Base-by-base conservation (phyloP, 1,140 invertebrate species). In the Asobara japonica region DNA sequence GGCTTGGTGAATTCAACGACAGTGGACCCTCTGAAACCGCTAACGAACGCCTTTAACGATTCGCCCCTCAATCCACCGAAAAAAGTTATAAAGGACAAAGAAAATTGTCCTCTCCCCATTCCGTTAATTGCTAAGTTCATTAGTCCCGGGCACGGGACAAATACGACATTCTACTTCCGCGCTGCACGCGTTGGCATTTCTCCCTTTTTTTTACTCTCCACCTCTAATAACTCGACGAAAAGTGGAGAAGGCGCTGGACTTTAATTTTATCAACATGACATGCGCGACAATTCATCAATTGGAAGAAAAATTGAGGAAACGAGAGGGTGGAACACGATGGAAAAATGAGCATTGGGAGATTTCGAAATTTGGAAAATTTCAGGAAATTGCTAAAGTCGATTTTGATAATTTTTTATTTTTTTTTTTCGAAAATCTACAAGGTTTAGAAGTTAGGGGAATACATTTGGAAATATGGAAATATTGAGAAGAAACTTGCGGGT, bases 1-100 rank as follows among this genome's bases (percentile, higher is more conserved):
- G 18, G 16, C 25, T 20, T 82, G 83, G 79, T 80, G 80, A 79
- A 84, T 85, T 85, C 83, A 85, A 85, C 84, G 83, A 83, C 84
- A 82, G 79, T 82, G 41, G 41, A 45, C 41, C 41, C 41, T 45
- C 41, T 13, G n/a, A 45, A 45, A 5, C 41, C 41, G 82, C 84
- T 85, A 85, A 85, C 80, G 83, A 82, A 64, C 31, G 27, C 27
- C 27, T 31, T 64, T 45, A 45, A 45, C 41, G 41, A 45, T 45
- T 45, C 41, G 0, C 41, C 18, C n/a, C 41, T 45, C 41, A 45
- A 45, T 45, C 13, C 41, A 16, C 41, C 41, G 13, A 45, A n/a
- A n/a, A 45, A 45, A 45, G 41, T 45, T 45, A 45, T 45, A 45
- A 45, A 45, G 29, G 61, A 18, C 29, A 64, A 64, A 64, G 61